Base-by-base conservation (phyloP, 2,888 invertebrate genomes). In the Epinotia ramella region DNA sequence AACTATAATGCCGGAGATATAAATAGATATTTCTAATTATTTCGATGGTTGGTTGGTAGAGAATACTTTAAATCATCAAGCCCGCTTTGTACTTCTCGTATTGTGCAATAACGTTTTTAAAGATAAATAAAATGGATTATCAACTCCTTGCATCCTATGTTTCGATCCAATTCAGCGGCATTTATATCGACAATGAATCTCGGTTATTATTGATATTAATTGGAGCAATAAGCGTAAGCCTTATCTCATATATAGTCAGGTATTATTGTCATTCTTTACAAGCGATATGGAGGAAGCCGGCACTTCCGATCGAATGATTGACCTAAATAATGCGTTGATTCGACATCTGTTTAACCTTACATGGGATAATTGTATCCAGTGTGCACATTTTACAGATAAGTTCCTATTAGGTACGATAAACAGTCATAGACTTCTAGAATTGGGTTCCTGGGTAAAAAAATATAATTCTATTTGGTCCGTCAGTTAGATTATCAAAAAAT, bases 161-260 rank as follows among this genome's bases (percentile, higher is more conserved):
- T 70, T 40, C 28, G 16, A 69, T 33, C 24, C 49, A 18, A 44
- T 7, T 24, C 40, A 56, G 13, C n/a, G 56, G 18, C 64, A 68
- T 57, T 63, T 20, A 65, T 63, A 74, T 69, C 46, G 64, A 16
- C 24, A 59, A 59, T 62, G 60, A 64, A 74, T 59, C 70, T 70
- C 70, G 70, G 70, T 70, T 75, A 68, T 68, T 68, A 75, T 75
- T 75, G 73, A 73, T 75, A 75, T 75, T 75, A 75, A 75, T 74
- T 69, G 74, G 44, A 13, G 5, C 24, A 70, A 65, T 64, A 70
- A 59, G 28, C 59, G 70, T 40, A 69, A 75, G 60, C 64, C 49
- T 65, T 59, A 73, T n/a, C 5, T 65, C 46, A 60, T 59, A 75
- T 75, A 75, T 75, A 75, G 73, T 24, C 57, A 49, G 74, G 70